Percentiles rank a stretch among this genome's conserved stretches.
Evolutionary conservation across 2,797 vertebrate genomes (phyloP).

Genomic region (Galaxias olidus): DNA sequence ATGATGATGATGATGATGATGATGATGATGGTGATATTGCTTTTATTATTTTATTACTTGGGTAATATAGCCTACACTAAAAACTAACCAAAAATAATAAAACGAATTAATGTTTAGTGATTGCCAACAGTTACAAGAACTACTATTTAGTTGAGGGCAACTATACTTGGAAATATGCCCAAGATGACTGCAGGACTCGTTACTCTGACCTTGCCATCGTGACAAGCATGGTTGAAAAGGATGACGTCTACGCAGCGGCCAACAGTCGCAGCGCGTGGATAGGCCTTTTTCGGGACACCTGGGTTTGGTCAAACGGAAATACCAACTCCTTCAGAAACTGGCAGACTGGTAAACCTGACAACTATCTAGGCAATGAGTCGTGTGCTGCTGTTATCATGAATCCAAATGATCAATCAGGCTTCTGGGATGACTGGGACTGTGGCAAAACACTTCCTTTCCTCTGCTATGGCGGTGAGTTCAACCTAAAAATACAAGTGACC

Average conservation of each 20-base stretch:
- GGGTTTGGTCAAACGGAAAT: constrained; percentile 17
- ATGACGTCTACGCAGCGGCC: not conserved
- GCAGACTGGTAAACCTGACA: not conserved
- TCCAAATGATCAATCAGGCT: too few species aligned
- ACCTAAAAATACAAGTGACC: not conserved
- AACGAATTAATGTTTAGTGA: too few species aligned
- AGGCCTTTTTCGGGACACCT: constrained; percentile 16
- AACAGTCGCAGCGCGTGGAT: not conserved
- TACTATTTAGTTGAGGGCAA: not conserved
- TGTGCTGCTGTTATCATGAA: not conserved
- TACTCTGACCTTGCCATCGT: constrained; percentile 26
- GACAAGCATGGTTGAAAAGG: not conserved
- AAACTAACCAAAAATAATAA: too few species aligned
- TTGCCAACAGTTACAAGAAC: too few species aligned
- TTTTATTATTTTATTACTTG: too few species aligned
- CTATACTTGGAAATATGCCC: constrained; percentile 9
- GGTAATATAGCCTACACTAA: too few species aligned
- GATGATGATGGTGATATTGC: too few species aligned
- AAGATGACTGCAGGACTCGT: too few species aligned
- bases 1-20: too few species aligned
- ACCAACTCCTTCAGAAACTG: constrained; percentile 2
- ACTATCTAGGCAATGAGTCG: not conserved
- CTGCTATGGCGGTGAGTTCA: constrained; percentile 4
- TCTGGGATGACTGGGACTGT: not conserved
- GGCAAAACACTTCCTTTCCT: not conserved